These are phyloP conservation scores for Caenorhabditis sinica DNA, from an alignment of 2,888 invertebrate species.

Conservation along the genomic window DNA sequence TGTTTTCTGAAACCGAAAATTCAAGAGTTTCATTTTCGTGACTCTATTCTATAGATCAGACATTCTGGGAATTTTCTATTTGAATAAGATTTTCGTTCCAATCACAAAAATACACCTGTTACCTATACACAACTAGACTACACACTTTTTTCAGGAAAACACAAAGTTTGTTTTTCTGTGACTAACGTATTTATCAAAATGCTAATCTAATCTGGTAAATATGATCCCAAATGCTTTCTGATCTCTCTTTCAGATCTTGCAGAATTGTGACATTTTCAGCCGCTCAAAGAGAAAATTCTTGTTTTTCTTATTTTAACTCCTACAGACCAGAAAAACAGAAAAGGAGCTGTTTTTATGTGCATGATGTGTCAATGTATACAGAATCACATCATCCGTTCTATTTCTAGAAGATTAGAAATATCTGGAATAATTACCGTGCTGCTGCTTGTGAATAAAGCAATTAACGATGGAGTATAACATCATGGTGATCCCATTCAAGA, in stretches of 20 bases:
- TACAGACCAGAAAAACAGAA: not conserved
- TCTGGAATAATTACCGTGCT: slow-evolving; percentile 27
- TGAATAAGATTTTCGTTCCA: not conserved
- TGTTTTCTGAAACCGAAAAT: slow-evolving; percentile 17
- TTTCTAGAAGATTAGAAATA: not conserved
- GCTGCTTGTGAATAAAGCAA: slow-evolving; percentile 19
- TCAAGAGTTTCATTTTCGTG: not conserved
- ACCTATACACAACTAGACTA: not conserved
- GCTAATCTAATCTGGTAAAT: not conserved
- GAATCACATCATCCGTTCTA: not conserved
- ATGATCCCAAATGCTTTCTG: not conserved
- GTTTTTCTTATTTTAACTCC: not conserved
- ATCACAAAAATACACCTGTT: not conserved
- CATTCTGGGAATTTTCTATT: no score
- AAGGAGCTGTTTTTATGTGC: not conserved
- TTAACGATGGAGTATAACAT: slow-evolving; percentile 27
- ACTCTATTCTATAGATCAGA: not conserved
- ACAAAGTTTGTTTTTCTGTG: not conserved
- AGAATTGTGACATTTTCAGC: slow-evolving; percentile 8
- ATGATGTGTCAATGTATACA: not conserved
- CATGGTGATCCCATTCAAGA: slow-evolving; percentile 26
- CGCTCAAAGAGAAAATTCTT: not conserved
- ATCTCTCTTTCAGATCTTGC: not conserved
- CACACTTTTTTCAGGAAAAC: not conserved
- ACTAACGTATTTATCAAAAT: not conserved